These are phyloP conservation scores for Mirounga angustirostris DNA, from an alignment of 2,113 vertebrate genomes.

Conservation along the genomic window DNA sequence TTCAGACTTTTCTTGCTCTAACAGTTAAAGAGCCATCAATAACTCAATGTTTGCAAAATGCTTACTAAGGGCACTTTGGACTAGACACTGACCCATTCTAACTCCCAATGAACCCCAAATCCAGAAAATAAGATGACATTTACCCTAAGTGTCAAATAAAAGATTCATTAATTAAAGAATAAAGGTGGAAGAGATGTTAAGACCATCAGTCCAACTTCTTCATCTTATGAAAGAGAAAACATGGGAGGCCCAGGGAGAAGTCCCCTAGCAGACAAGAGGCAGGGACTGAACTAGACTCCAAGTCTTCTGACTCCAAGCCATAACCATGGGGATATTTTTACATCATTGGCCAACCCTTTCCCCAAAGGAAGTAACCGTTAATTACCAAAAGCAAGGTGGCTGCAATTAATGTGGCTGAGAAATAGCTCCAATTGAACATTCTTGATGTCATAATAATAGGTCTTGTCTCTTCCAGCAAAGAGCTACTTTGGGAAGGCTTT, in stretches of 20 bases:
- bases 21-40: background rate
- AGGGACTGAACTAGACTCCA: background rate
- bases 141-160: background rate
- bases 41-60: background rate
- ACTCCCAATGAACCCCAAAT: background rate
- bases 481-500: conserved; percentile 18
- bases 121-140: background rate
- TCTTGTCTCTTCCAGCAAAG: background rate
- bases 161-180: background rate
- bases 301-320: background rate
- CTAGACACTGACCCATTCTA: background rate
- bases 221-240: background rate
- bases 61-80: background rate
- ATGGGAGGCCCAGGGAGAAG: background rate
- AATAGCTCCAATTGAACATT: background rate
- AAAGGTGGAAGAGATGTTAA: background rate
- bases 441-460: background rate
- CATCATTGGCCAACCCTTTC: background rate
- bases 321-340: background rate
- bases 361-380: background rate
- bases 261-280: background rate
- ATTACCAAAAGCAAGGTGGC: background rate
- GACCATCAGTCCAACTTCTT: background rate
- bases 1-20: background rate
- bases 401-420: background rate